Evolutionary conservation across 2,888 invertebrate genomes (phyloP), one percentile per base, ranked within the genome.

Genomic region (Petrolisthes cinctipes): DNA sequence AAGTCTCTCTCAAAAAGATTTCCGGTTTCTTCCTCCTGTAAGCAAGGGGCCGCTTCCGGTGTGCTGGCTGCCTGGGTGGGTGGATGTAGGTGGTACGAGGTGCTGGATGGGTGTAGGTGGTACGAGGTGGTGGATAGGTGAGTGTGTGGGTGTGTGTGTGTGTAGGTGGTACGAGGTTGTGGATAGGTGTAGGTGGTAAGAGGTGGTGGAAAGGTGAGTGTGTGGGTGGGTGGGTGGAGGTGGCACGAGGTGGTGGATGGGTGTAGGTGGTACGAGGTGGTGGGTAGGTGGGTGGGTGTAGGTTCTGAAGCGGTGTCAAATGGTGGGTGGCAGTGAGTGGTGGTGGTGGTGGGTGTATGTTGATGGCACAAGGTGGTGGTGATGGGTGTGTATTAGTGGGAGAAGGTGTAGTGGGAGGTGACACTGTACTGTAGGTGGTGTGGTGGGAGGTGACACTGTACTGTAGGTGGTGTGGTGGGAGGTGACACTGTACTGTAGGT

Each of bases 1-100:
- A 86, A 81, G 75, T 81, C 68, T 7, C 81, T 83, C 75, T 75
- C 85, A 23, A 73, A 80, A 86, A 81, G 57, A 66, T 56, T 81
- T 85, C 76, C 85, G 80, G 81, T 68, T n/a, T 75, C 23, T 23
- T 37, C 57, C 14, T 51, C 71, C 85, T 66, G 66, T 82, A 86
- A 86, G 81, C 85, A 81, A 71, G 75, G 85, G 81, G 81, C 80
- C 66, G 73, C 84, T 85, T 85, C 84, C 84, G 84, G 84, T 81
- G 76, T 54, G 14, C 73, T 73, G 83, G 68, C 53, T 54, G 83
- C 20, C 75, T 53, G 54, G 75, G 56, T 17, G 75, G 56, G 75
- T 17, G 57, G 82, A 2, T 57, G 7, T 20, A 17, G 82, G 2
- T 61, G 61, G 61, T 61, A 61, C 17, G 61, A 17, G 61, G 61